Conservation (phyloP, 2,797 vertebrate species). For the Tragelaphus eurycerus region DNA sequence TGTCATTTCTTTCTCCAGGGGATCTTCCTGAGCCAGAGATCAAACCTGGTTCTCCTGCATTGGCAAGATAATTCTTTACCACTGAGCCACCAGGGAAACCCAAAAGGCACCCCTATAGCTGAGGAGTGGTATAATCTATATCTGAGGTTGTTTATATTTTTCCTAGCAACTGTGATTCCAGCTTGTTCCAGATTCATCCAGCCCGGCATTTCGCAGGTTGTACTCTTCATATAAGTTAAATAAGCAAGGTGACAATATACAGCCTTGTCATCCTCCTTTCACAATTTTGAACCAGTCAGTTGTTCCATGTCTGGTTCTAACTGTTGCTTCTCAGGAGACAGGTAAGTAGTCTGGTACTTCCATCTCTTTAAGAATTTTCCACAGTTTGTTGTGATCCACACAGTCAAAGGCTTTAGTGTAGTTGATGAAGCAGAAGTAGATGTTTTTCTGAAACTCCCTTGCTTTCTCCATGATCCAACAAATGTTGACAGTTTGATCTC, state of each 20-base stretch:
- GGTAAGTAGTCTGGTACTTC: background rate
- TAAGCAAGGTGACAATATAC: background rate
- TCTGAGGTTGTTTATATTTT: background rate
- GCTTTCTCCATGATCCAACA: background rate
- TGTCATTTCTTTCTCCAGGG: background rate
- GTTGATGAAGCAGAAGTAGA: background rate
- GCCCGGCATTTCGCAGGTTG: background rate
- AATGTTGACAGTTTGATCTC: background rate
- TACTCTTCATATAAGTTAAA: background rate
- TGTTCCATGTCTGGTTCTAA: background rate
- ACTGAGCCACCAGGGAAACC: background rate
- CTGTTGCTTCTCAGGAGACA: background rate
- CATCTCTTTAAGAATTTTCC: background rate
- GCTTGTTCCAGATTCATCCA: background rate
- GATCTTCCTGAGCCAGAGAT: background rate
- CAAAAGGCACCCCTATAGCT: background rate
- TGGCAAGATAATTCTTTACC: background rate
- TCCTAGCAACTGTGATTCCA: background rate
- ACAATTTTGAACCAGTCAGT: background rate
- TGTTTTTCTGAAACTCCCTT: background rate
- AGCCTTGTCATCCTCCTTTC: background rate
- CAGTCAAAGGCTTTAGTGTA: background rate
- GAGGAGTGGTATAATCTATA: background rate
- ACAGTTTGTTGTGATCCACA: background rate
- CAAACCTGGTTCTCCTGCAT: rapidly evolving